Percentiles rank a stretch among this genome's conserved stretches.
Evolutionary conservation across 2,888 invertebrate species (phyloP).

Genomic region (Drosophila prostipennis): DNA sequence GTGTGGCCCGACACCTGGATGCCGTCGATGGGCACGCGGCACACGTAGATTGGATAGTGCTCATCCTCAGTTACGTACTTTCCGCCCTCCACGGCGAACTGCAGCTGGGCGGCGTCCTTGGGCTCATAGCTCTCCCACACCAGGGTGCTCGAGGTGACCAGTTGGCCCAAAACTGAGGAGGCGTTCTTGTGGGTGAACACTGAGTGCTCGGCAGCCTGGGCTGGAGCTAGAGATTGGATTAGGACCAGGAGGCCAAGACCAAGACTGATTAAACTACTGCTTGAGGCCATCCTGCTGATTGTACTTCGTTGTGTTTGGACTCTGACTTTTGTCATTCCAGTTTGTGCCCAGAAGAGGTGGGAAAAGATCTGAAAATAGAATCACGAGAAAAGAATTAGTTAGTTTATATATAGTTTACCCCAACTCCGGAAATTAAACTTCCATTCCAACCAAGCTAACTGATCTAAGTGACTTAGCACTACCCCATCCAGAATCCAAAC

Average conservation of each 20-base stretch:
- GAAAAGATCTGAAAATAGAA: conserved; percentile 41
- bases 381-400: neutral
- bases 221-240: conserved; percentile 49
- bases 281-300: conserved; percentile 33
- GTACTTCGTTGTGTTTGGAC: conserved; percentile 41
- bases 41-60: conserved; percentile 88
- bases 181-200: conserved; percentile 81
- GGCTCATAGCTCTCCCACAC: conserved; percentile 88
- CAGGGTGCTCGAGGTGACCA: conserved; percentile 91
- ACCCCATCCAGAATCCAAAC: neutral
- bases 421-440: conserved; percentile 14
- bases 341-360: conserved; percentile 40
- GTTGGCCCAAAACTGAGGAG: conserved; percentile 86
- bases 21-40: conserved; percentile 89
- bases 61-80: conserved; percentile 82
- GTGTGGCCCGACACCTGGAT: conserved; percentile 89
- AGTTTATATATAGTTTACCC: too few relatives aligned
- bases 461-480: conserved; percentile 5
- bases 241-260: conserved; percentile 39
- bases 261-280: conserved; percentile 4
- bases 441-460: neutral
- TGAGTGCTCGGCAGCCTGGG: conserved; percentile 71
- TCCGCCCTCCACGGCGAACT: conserved; percentile 89
- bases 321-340: conserved; percentile 41
- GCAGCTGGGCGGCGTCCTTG: conserved; percentile 85